Evolutionary conservation across 1,140 invertebrate genomes (phyloP), one percentile per base, ranked within the genome.

Genomic region (Atta colombica): DNA sequence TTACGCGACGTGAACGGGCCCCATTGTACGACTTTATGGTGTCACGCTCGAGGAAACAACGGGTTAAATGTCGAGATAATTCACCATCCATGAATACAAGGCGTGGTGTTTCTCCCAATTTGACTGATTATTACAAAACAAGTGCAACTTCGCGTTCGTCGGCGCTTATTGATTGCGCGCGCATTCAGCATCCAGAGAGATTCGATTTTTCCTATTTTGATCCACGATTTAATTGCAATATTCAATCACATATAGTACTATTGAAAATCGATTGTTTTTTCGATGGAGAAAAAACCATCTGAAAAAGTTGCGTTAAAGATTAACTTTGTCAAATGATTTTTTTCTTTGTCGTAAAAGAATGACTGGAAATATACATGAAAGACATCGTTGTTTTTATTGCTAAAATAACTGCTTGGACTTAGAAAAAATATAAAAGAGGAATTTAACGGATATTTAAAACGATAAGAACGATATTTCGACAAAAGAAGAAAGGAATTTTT

Each of bases 1-100:
- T 87, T 87, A 78, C 78, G 89, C 89, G 78, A 63, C 75, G 80
- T 88, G 88, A 89, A 90, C 80, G 88, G 87, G 45, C 51, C 88
- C 88, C 89, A 91, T 91, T 91, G 90, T 91, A 85, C 84, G 87
- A 84, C 65, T 84, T 84, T 84, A 84, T 45, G 80, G 80, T 84
- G 80, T 75, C 80, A 84, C 55, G 80, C 80, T 74, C 69, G 80
- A 61, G 69, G 21, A 75, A 84, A 84, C 69, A 84, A 63, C 55
- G 80, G 69, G 80, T 84, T 84, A 84, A 84, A 84, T 75, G 80
- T 84, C 80, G 80, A 75, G 80, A 84, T 84, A 84, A 84, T 84
- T 84, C 28, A 84, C 80, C 55, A 69, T 61, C 39, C 55, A 39
- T 75, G 80, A 84, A 84, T 84, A 28, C 69, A 25, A 84, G 69